A percentile compares a stretch with the other conserved stretches of the same genome.
These are phyloP conservation scores for Sebastes taczanowskii DNA, from an alignment of 2,797 vertebrate genomes.

Conservation along the genomic window DNA sequence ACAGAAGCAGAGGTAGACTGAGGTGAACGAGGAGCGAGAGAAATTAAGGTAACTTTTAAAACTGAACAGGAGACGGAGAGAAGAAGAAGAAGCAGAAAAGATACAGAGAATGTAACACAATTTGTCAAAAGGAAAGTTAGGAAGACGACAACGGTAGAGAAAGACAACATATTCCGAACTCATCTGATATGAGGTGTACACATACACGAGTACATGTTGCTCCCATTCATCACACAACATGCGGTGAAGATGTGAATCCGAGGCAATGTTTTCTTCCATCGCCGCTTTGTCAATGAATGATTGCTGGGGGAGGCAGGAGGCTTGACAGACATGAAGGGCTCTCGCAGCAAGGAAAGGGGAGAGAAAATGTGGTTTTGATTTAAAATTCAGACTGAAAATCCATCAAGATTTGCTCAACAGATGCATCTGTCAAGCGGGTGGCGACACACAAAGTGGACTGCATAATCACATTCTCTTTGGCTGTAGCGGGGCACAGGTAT, in stretches of 20 bases:
- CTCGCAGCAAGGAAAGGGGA: slow-evolving; percentile 26
- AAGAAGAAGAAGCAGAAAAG: background rate
- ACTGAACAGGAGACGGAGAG: background rate
- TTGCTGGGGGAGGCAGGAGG: slow-evolving; percentile 49
- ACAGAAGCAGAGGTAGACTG: slow-evolving; percentile 12
- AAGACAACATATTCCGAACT: slow-evolving; percentile 15
- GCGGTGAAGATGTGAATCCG: slow-evolving; percentile 54
- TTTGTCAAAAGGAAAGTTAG: slow-evolving; percentile 27
- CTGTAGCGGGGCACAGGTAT: slow-evolving; percentile 50
- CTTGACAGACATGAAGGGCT: slow-evolving; percentile 53
- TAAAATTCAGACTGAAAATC: slow-evolving; percentile 80
- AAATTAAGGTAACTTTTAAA: slow-evolving; percentile 25
- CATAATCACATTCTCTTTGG: slow-evolving; percentile 74
- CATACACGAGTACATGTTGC: slow-evolving; percentile 24
- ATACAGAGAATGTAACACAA: slow-evolving; percentile 3
- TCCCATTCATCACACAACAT: slow-evolving; percentile 65
- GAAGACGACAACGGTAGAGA: slow-evolving; percentile 16
- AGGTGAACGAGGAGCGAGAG: slow-evolving; percentile 15
- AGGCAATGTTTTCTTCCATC: slow-evolving; percentile 64
- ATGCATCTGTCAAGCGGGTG: slow-evolving; percentile 79
- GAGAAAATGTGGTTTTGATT: slow-evolving; percentile 73
- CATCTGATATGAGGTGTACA: slow-evolving; percentile 32
- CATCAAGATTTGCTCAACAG: slow-evolving; percentile 84
- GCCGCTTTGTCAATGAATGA: slow-evolving; percentile 67
- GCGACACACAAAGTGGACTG: slow-evolving; percentile 72